Percentiles rank a stretch among this genome's conserved stretches.
Conservation (phyloP, 2,797 vertebrate genomes). For the Chloroceryle amazona region DNA sequence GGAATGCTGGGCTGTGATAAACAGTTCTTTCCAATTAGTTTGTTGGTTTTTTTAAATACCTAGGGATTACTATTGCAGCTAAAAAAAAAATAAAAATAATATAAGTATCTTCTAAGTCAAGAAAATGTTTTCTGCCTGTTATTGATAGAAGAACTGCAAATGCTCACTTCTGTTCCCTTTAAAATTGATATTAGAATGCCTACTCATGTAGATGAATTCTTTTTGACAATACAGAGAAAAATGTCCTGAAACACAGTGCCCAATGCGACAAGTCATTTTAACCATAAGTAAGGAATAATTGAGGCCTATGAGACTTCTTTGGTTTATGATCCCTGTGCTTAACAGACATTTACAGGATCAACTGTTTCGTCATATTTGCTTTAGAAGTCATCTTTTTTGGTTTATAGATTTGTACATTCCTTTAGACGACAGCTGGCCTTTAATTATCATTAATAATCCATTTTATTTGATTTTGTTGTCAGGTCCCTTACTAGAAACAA, state of each 20-base stretch:
- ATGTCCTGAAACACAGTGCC: neutral
- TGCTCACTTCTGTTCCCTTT: neutral
- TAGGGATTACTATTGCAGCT: conserved; percentile 13
- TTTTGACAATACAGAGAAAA: neutral
- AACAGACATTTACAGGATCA: neutral
- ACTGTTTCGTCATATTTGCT: neutral
- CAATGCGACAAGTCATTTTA: neutral
- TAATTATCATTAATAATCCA: neutral
- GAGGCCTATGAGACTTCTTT: neutral
- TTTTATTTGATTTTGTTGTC: neutral
- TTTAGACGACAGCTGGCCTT: neutral
- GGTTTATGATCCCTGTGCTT: neutral
- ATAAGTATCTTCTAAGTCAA: neutral
- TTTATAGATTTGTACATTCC: neutral
- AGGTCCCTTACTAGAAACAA: neutral
- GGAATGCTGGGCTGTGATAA: conserved; percentile 49
- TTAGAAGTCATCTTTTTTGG: neutral
- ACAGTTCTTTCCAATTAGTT: conserved; percentile 45
- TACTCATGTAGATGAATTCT: neutral
- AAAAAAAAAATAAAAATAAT: neutral
- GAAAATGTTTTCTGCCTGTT: neutral
- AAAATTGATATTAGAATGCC: neutral
- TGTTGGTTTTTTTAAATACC: neutral
- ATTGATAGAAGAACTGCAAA: conserved; percentile 26
- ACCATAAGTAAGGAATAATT: neutral